phyloP scores from a whole-genome alignment of 1,140 invertebrate species.

The Penaeus japonicus region DNA sequence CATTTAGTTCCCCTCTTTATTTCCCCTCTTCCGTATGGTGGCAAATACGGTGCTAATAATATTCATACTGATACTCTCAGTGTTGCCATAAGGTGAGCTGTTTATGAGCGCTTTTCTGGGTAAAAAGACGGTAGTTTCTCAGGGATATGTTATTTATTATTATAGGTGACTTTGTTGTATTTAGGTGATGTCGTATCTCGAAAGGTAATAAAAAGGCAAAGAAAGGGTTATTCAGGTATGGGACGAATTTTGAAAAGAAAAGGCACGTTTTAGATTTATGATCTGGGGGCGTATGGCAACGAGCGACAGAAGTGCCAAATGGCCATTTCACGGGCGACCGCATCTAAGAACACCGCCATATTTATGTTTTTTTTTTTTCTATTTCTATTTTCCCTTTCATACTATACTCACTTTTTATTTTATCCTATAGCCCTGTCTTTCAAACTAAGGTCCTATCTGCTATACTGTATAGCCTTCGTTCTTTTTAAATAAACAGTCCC shows the following conservation, averaged over 20 bases:
- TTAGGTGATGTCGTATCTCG: background rate
- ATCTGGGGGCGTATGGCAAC: background rate
- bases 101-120: background rate
- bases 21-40: conserved; percentile 23
- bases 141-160: too few species aligned
- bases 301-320: background rate
- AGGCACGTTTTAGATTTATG: too few species aligned
- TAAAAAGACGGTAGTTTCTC: too few species aligned
- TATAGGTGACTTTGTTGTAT: too few species aligned
- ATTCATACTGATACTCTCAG: conserved; percentile 44
- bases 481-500: too few species aligned
- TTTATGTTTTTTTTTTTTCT: too few species aligned
- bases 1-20: background rate
- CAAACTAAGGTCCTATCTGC: too few species aligned
- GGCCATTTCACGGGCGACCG: conserved; percentile 10
- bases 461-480: too few species aligned
- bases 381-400: too few species aligned
- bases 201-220: background rate
- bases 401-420: too few species aligned
- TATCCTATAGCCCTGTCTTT: too few species aligned
- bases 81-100: background rate
- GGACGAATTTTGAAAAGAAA: background rate
- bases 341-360: background rate
- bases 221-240: too few species aligned
- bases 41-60: conserved; percentile 49